A percentile compares a stretch with the other conserved stretches of the same genome.
Evolutionary conservation across 2,113 vertebrate species (phyloP).

Genomic region (Pogonocichla stellata): DNA sequence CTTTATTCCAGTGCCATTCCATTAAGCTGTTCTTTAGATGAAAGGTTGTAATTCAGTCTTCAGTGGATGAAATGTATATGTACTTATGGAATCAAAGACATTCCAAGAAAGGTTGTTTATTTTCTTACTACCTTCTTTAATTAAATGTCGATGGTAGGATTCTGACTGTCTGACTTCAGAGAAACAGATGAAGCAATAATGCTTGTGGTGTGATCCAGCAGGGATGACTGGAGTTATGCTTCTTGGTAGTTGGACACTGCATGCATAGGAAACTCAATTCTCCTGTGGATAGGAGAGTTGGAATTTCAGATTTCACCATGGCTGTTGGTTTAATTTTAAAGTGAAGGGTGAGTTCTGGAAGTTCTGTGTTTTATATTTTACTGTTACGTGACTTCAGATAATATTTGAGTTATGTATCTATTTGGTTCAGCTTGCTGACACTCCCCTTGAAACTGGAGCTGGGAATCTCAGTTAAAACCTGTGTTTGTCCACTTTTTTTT

Average conservation of each 20-base stretch:
- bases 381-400: background rate
- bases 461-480: background rate
- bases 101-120: slow-evolving; percentile 41
- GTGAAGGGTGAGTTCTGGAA: background rate
- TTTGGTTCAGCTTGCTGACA: background rate
- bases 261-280: background rate
- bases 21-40: slow-evolving; percentile 36
- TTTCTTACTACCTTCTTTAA: slow-evolving; percentile 49
- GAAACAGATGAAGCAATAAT: background rate
- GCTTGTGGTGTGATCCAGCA: background rate
- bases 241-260: background rate
- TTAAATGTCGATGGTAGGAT: slow-evolving; percentile 18
- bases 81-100: slow-evolving; percentile 43
- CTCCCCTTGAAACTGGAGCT: background rate
- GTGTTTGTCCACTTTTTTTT: background rate
- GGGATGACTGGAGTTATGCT: background rate
- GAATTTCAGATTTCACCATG: background rate
- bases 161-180: slow-evolving; percentile 5
- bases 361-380: background rate
- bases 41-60: slow-evolving; percentile 47
- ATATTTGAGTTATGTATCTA: background rate
- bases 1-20: slow-evolving; percentile 27
- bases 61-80: slow-evolving; percentile 18
- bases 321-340: background rate
- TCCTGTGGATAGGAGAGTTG: background rate